Evolutionary conservation across 1,140 invertebrate genomes (phyloP).

Genomic region (Cydia fagiglandana): DNA sequence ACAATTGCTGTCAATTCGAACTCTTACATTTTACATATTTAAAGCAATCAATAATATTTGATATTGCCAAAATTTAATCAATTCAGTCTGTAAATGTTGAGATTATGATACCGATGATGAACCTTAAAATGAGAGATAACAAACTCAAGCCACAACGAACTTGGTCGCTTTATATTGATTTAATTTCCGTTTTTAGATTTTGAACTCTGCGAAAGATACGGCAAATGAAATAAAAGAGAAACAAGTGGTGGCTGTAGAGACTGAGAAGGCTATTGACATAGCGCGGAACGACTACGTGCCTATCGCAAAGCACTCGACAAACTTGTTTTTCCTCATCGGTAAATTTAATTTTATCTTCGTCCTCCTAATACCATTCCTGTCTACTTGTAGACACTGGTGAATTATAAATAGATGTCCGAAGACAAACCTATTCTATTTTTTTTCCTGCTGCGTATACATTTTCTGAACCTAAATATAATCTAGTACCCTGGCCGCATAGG

Average conservation of each 20-base stretch:
- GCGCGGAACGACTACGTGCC: slow-evolving; percentile 92
- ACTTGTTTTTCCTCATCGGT: slow-evolving; percentile 95
- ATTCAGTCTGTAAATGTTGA: too few species aligned
- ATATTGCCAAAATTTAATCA: too few species aligned
- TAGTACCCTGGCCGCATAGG: too few species aligned
- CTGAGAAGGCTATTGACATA: slow-evolving; percentile 89
- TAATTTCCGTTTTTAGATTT: slow-evolving; percentile 74
- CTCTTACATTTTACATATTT: too few species aligned
- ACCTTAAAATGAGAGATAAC: neutral
- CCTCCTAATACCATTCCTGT: too few species aligned
- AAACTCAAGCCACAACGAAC: neutral
- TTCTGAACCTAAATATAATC: too few species aligned
- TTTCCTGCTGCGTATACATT: too few species aligned
- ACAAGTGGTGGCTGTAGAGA: slow-evolving; percentile 91
- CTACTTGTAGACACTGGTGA: neutral
- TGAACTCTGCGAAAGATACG: slow-evolving; percentile 94
- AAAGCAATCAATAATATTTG: too few species aligned
- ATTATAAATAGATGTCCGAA: too few species aligned
- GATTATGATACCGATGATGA: neutral
- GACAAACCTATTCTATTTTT: too few species aligned
- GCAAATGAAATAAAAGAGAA: slow-evolving; percentile 94
- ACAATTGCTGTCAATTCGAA: too few species aligned
- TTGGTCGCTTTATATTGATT: neutral
- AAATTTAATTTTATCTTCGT: slow-evolving; percentile 60
- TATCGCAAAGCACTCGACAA: slow-evolving; percentile 93